Evolutionary conservation across 2,113 vertebrate species (phyloP), one percentile per base, ranked within the genome.

Genomic region (rat (Rattus norvegicus)): DNA sequence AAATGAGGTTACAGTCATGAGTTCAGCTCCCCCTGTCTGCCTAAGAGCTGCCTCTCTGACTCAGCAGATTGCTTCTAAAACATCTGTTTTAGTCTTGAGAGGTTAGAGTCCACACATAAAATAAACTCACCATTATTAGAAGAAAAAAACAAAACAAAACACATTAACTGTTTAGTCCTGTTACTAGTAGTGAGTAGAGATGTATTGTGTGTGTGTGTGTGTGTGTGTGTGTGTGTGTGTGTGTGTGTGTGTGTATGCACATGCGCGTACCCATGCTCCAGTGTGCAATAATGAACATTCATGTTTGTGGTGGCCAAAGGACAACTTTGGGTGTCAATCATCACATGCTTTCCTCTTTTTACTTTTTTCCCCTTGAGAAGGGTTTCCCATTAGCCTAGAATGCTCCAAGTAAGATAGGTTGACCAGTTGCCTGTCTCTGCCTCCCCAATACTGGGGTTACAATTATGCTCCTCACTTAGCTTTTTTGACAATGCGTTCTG

Each of bases 21-120:
- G 49, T 85, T 79, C 84, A 80, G 75, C 14, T 16, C 17, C 61
- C 92, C 47, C 22, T 0, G 72, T 96, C n/a, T 59, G 43, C 54
- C 54, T 87, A 86, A 92, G 93, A 94, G 90, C 94, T 92, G 87
- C 61, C 43, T 84, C 89, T 88, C 73, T 87, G 87, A 95, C 87
- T 95, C 84, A 90, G 79, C 56, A 39, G 93, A 75, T 30, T 93
- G 75, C 61, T 85, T 95, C 81, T 85, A 26, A 75, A 96, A 94
- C 84, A 97, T 96, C 96, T 96, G 92, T 65, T 93, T 91, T n/a
- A 69, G 77, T 95, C 81, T 88, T 24, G 65, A 81, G 86, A 89
- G 9, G 59, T 36, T 22, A 54, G 22, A 90, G 16, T 90, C 67
- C 24, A 76, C 4, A 85, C 24, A 90, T 63, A 88, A n/a, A 59